Conservation (phyloP, 2,888 invertebrate species). For the Phragmatobia fuliginosa region DNA sequence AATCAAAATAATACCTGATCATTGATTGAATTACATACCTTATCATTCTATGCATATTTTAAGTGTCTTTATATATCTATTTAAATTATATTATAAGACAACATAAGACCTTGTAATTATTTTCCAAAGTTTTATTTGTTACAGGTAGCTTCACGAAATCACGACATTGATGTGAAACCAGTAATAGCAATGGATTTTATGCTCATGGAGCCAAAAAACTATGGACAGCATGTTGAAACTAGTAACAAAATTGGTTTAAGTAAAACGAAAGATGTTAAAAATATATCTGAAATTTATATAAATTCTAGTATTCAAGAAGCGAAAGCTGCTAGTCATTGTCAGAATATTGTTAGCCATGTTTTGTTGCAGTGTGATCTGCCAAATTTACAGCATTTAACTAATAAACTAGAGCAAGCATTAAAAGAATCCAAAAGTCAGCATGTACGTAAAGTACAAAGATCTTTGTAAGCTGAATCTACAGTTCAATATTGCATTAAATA, state of each 20-base stretch:
- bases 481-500: background rate
- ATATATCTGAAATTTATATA: constrained; percentile 52
- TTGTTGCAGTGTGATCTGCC: constrained; percentile 84
- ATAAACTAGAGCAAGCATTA: constrained; percentile 85
- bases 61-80: too few relatives aligned
- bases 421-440: constrained; percentile 87
- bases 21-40: background rate
- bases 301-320: constrained; percentile 72
- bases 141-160: constrained; percentile 73
- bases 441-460: constrained; percentile 84
- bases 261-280: constrained; percentile 32
- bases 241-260: constrained; percentile 29
- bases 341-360: constrained; percentile 73
- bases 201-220: constrained; percentile 70
- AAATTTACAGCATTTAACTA: constrained; percentile 84
- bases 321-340: constrained; percentile 78
- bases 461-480: constrained; percentile 58
- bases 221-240: constrained; percentile 57
- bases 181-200: constrained; percentile 76
- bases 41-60: background rate
- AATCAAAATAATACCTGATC: background rate
- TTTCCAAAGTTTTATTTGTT: constrained; percentile 28
- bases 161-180: constrained; percentile 70
- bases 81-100: too few relatives aligned
- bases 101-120: background rate